Conservation (phyloP, 1,140 invertebrate genomes). For the Calliopsis andreniformis region DNA sequence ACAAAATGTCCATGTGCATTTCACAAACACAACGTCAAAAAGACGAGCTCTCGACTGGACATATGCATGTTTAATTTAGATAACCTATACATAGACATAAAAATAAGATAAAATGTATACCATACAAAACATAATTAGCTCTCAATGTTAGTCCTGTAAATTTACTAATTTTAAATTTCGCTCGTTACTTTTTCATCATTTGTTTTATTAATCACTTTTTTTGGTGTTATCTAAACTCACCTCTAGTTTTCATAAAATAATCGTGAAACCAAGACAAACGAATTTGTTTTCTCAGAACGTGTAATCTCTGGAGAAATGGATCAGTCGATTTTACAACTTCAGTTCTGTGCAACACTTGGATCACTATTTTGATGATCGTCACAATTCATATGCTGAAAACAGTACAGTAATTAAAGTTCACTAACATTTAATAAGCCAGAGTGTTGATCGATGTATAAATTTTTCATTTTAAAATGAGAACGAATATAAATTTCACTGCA, state of each 20-base stretch:
- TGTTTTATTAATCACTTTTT: background rate
- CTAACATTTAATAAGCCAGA: background rate
- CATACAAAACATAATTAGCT: background rate
- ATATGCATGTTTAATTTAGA: background rate
- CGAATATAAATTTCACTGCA: background rate
- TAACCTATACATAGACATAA: background rate
- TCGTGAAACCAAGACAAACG: conserved; percentile 2
- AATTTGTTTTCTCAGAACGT: background rate
- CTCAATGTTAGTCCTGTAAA: background rate
- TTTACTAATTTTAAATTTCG: background rate
- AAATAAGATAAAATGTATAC: background rate
- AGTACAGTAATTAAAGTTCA: background rate
- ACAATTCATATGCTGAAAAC: conserved; percentile 5
- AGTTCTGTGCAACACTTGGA: conserved; percentile 12
- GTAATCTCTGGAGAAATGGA: conserved; percentile 3
- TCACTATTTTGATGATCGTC: conserved; percentile 6
- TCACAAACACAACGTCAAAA: background rate
- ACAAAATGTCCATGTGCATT: background rate
- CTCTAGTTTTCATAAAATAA: background rate
- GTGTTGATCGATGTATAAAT: conserved; percentile 7
- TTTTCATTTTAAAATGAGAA: conserved; percentile 32
- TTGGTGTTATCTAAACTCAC: conserved; percentile 5
- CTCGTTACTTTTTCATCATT: background rate
- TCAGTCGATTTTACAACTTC: conserved; percentile 9
- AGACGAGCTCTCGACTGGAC: no score